A percentile compares a stretch with the other conserved stretches of the same genome.
Conservation (phyloP, 2,888 invertebrate genomes). For the Callimorpha dominula region DNA sequence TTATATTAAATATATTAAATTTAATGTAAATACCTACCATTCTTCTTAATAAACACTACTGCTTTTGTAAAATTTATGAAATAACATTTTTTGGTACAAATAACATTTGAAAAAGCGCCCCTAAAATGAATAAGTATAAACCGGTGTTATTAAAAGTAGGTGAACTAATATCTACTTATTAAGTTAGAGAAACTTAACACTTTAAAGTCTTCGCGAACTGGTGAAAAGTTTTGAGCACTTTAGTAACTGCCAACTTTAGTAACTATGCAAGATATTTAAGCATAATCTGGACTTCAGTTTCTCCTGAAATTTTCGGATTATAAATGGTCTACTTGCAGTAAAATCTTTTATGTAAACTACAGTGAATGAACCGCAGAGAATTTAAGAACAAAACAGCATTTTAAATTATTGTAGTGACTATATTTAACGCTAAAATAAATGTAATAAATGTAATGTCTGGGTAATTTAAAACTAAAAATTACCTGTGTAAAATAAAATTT, state of each 20-base stretch:
- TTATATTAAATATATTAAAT: no score
- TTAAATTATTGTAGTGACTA: background rate
- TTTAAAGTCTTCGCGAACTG: slow-evolving; percentile 9
- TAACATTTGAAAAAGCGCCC: no score
- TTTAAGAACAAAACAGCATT: background rate
- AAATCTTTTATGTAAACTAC: slow-evolving; percentile 6
- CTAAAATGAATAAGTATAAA: background rate
- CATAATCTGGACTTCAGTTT: slow-evolving; percentile 4
- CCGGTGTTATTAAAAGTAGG: background rate
- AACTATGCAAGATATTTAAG: slow-evolving; percentile 18
- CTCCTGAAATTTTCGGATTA: slow-evolving; percentile 4
- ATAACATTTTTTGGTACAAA: no score
- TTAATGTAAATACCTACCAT: no score
- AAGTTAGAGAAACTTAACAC: slow-evolving; percentile 16
- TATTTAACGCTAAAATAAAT: no score
- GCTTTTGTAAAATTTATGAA: no score
- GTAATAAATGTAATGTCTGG: background rate
- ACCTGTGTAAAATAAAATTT: no score
- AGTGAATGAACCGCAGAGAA: background rate
- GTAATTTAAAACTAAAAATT: background rate
- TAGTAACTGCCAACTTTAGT: slow-evolving; percentile 10
- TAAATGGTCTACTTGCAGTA: slow-evolving; percentile 3
- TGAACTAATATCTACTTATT: background rate
- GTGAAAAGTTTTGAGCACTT: slow-evolving; percentile 17
- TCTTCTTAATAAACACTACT: no score